These are phyloP conservation scores for Propithecus coquereli DNA, from an alignment of 2,113 vertebrate species.

Conservation along the genomic window DNA sequence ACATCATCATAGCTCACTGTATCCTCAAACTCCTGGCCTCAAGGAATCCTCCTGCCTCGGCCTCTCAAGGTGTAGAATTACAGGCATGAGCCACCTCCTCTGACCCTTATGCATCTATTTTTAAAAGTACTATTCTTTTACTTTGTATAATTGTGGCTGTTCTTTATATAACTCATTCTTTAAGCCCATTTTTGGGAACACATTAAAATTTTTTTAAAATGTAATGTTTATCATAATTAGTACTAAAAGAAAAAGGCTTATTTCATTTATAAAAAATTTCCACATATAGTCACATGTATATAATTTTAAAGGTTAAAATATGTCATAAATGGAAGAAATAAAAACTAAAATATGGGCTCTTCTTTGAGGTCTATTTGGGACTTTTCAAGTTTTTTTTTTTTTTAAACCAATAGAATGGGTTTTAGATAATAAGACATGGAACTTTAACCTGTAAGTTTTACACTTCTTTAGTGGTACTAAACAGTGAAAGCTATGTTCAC, in stretches of 20 bases:
- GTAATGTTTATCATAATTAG: not conserved
- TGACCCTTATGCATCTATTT: not conserved
- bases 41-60: too few species aligned
- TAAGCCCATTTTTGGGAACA: not conserved
- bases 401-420: not conserved
- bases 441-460: not conserved
- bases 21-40: too few species aligned
- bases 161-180: not conserved
- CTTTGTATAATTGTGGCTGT: not conserved
- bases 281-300: not conserved
- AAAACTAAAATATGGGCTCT: not conserved
- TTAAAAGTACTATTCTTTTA: not conserved
- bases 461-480: not conserved
- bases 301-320: not conserved
- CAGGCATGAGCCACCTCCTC: too few species aligned
- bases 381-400: not conserved
- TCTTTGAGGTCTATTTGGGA: not conserved
- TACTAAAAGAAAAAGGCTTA: not conserved
- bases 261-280: not conserved
- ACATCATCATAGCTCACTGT: too few species aligned
- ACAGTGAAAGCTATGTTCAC: not conserved
- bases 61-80: too few species aligned
- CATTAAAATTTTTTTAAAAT: not conserved
- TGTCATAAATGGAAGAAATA: not conserved
- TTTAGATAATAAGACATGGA: not conserved